Evolutionary conservation across 1,140 invertebrate species (phyloP).

Genomic region (Drosophila sturtevanti): DNA sequence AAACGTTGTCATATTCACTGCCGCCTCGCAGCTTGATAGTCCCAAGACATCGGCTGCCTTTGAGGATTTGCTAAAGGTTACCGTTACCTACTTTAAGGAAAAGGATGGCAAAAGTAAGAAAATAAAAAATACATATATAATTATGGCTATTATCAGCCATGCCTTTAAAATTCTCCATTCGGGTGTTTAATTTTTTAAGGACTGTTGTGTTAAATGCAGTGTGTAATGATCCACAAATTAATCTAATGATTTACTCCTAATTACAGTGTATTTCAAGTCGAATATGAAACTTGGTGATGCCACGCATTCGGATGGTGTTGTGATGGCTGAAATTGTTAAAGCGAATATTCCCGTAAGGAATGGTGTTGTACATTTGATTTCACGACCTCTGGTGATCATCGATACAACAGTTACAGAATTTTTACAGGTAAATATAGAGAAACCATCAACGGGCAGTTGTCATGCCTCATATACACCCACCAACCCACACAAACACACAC

Average conservation of each 20-base stretch:
- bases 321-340: constrained; percentile 92
- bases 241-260: not conserved
- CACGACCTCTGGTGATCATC: constrained; percentile 94
- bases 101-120: constrained; percentile 86
- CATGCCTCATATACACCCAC: not conserved
- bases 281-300: constrained; percentile 91
- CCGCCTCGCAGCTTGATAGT: constrained; percentile 87
- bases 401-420: constrained; percentile 93
- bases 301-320: constrained; percentile 90
- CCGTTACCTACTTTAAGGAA: constrained; percentile 88
- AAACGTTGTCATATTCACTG: constrained; percentile 92
- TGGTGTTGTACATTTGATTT: constrained; percentile 95
- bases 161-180: too few species aligned
- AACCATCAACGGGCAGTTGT: constrained; percentile 25
- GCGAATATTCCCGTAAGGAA: constrained; percentile 97
- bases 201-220: too few species aligned
- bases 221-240: too few species aligned
- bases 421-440: constrained; percentile 87
- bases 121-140: not conserved
- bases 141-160: too few species aligned
- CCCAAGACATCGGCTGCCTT: constrained; percentile 91
- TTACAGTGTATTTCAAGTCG: constrained; percentile 93
- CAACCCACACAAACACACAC: not conserved
- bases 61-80: constrained; percentile 91
- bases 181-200: too few species aligned